Percentiles rank a stretch among this genome's conserved stretches.
These are phyloP conservation scores for Chrysopilus asiliformis DNA, from an alignment of 2,888 invertebrate genomes.

Conservation along the genomic window DNA sequence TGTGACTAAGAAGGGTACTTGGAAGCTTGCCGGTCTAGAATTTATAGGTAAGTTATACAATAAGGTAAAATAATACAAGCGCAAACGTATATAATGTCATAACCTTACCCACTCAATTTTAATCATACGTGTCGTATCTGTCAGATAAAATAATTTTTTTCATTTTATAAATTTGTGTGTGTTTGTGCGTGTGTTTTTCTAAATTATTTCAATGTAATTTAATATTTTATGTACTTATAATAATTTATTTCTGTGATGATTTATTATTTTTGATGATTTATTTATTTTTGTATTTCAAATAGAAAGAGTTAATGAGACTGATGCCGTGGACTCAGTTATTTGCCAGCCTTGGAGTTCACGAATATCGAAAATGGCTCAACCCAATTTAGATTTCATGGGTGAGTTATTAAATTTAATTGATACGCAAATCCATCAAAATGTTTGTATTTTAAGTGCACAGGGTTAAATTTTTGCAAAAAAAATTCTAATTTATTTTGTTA, in stretches of 20 bases:
- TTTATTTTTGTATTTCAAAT: conserved; percentile 16
- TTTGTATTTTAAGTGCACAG: conserved; percentile 3
- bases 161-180: no score
- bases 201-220: no score
- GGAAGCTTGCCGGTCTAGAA: conserved; percentile 93
- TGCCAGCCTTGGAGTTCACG: conserved; percentile 85
- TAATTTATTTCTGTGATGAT: neutral
- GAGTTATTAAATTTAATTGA: conserved; percentile 23
- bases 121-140: no score
- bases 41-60: conserved; percentile 67
- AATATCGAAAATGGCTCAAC: conserved; percentile 83
- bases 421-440: neutral
- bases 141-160: no score
- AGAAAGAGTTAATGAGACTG: conserved; percentile 59
- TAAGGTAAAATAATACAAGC: no score
- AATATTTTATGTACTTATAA: no score
- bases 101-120: no score
- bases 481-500: no score
- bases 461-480: no score
- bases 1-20: conserved; percentile 83
- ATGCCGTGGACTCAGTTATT: conserved; percentile 56
- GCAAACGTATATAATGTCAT: no score
- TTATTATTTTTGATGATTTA: neutral
- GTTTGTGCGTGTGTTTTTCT: no score
- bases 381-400: conserved; percentile 87